Conservation (phyloP, 2,888 invertebrate genomes). For the Drosophila formosana region DNA sequence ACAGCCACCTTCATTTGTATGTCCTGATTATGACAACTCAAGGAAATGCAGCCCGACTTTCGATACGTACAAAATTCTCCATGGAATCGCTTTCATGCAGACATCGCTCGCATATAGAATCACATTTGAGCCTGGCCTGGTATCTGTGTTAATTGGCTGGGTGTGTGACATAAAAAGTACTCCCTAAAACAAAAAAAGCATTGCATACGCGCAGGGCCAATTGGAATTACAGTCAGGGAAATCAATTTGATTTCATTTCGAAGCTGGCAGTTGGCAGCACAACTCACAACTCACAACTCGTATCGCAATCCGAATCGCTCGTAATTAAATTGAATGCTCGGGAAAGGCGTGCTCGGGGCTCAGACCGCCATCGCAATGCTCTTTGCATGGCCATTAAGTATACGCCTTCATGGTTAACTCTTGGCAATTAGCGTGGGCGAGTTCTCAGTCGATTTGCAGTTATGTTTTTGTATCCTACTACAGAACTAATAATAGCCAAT, state of each 20-base stretch:
- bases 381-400: neutral
- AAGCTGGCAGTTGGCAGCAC: constrained; percentile 33
- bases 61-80: constrained; percentile 63
- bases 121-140: constrained; percentile 2
- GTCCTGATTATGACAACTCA: constrained; percentile 78
- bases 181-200: constrained; percentile 14
- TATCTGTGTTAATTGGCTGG: constrained; percentile 70
- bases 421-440: neutral
- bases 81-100: constrained; percentile 57
- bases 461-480: neutral
- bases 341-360: neutral
- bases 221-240: constrained; percentile 33
- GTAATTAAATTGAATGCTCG: constrained; percentile 24
- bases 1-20: constrained; percentile 66
- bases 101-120: constrained; percentile 3
- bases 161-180: constrained; percentile 44
- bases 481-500: no score
- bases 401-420: neutral
- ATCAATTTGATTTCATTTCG: constrained; percentile 70
- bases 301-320: constrained; percentile 25
- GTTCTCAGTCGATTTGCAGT: neutral
- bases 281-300: constrained; percentile 13
- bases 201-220: constrained; percentile 45
- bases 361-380: constrained; percentile 13
- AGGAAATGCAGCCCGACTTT: constrained; percentile 67